Percentiles rank a stretch among this genome's conserved stretches.
Evolutionary conservation across 2,888 invertebrate genomes (phyloP).

Genomic region (Acanthococcus lagerstroemiae): DNA sequence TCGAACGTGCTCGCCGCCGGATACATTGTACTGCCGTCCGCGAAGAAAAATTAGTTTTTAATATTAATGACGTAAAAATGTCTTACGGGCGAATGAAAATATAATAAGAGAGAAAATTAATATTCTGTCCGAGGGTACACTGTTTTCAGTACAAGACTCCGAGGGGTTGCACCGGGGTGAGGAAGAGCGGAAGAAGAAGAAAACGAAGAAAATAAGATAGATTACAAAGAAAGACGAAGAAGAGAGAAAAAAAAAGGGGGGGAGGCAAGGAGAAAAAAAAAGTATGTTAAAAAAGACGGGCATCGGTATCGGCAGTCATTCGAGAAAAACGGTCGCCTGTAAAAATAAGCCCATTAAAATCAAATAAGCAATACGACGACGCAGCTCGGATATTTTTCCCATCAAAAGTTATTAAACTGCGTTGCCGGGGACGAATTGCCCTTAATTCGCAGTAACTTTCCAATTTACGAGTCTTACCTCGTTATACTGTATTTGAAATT

Average conservation of each 20-base stretch:
- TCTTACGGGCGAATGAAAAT: slow-evolving; percentile 29
- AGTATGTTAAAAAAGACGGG: neutral
- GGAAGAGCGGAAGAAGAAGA: slow-evolving; percentile 1
- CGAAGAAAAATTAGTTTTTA: slow-evolving; percentile 28
- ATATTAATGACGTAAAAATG: slow-evolving; percentile 29
- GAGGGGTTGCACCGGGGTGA: neutral
- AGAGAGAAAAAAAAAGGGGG: slow-evolving; percentile 1
- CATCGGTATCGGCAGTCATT: slow-evolving; percentile 28
- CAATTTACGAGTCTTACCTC: slow-evolving; percentile 27
- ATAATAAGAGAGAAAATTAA: slow-evolving; percentile 29
- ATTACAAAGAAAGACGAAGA: slow-evolving; percentile 8
- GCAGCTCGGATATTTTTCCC: slow-evolving; percentile 25
- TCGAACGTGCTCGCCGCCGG: too few species aligned
- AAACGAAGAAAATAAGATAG: slow-evolving; percentile 16
- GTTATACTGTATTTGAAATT: slow-evolving; percentile 23
- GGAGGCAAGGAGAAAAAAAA: slow-evolving; percentile 1
- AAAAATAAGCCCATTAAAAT: slow-evolving; percentile 29
- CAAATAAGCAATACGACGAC: slow-evolving; percentile 28
- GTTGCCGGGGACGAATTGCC: slow-evolving; percentile 24
- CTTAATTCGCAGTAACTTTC: slow-evolving; percentile 30
- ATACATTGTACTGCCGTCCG: too few species aligned
- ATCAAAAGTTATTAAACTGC: slow-evolving; percentile 30
- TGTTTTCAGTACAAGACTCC: slow-evolving; percentile 12
- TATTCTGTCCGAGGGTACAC: slow-evolving; percentile 26
- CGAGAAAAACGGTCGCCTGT: slow-evolving; percentile 25